A percentile compares a stretch with the other conserved stretches of the same genome.
Conservation (phyloP, 2,888 invertebrate species). For the Venusia cambrica region DNA sequence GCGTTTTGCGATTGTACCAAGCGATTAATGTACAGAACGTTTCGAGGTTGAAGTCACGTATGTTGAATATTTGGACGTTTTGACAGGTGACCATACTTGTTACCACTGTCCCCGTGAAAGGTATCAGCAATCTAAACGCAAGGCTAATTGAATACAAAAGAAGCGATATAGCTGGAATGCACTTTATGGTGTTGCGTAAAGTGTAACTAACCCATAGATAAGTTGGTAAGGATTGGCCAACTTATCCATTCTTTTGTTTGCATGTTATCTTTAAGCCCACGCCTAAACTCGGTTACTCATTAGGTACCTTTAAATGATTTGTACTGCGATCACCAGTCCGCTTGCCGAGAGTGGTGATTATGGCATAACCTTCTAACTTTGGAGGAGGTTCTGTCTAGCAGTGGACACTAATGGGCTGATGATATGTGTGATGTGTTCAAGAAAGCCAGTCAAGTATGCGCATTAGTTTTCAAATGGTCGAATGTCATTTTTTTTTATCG, state of each 20-base stretch:
- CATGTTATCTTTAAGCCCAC: constrained; percentile 24
- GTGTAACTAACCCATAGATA: constrained; percentile 30
- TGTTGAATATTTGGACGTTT: constrained; percentile 78
- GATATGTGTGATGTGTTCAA: no score
- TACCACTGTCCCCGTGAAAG: constrained; percentile 78
- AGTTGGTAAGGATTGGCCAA: constrained; percentile 15
- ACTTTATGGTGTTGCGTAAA: constrained; percentile 66
- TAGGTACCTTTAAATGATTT: constrained; percentile 6
- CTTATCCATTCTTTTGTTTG: constrained; percentile 28
- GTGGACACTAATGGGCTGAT: no score
- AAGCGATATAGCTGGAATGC: constrained; percentile 71
- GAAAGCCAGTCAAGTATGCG: no score
- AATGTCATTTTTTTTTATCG: no score
- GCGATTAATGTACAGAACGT: constrained; percentile 27
- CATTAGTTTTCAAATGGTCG: no score
- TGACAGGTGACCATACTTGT: constrained; percentile 80
- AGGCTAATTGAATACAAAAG: constrained; percentile 81
- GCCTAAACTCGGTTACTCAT: constrained; percentile 18
- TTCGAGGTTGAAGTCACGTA: constrained; percentile 36
- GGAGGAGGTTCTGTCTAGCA: no score
- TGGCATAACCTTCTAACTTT: no score
- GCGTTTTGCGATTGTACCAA: constrained; percentile 22
- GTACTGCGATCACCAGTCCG: constrained; percentile 6
- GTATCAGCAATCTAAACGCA: constrained; percentile 76
- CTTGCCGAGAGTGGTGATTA: no score